Evolutionary conservation across 2,113 vertebrate species (phyloP).

Genomic region (Petromus typicus): DNA sequence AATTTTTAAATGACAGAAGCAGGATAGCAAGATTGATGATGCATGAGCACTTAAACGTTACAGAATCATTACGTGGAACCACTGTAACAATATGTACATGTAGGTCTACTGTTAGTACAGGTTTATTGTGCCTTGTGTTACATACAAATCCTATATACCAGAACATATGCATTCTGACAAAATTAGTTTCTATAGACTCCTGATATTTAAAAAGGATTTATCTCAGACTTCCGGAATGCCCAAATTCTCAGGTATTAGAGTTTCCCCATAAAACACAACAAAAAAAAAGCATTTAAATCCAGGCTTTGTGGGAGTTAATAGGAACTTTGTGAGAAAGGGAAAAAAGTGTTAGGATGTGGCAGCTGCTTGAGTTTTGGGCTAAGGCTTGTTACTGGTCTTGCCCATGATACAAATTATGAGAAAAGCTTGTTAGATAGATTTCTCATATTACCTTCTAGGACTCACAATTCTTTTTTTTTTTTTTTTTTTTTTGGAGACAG

Average conservation of each 20-base stretch:
- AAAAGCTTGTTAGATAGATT: neutral
- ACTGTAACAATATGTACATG: neutral
- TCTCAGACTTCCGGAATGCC: neutral
- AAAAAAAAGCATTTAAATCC: neutral
- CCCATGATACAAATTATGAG: neutral
- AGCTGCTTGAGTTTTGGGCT: neutral
- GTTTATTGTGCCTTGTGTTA: neutral
- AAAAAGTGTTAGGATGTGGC: neutral
- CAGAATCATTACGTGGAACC: neutral
- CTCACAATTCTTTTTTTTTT: no score
- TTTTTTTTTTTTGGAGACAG: no score
- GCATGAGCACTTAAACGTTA: neutral
- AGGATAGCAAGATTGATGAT: neutral
- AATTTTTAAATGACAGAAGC: neutral
- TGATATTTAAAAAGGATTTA: slow-evolving; percentile 21
- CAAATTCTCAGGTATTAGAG: slow-evolving; percentile 3
- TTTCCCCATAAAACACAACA: neutral
- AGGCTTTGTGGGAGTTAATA: neutral
- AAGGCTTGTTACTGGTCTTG: neutral
- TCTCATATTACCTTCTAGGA: slow-evolving; percentile 15
- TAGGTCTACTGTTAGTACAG: neutral
- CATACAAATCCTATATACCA: neutral
- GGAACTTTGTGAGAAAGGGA: neutral
- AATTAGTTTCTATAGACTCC: neutral
- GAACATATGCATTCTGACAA: neutral